phyloP scores from a whole-genome alignment of 2,113 vertebrate genomes.

The Antechinus stuartii region DNA sequence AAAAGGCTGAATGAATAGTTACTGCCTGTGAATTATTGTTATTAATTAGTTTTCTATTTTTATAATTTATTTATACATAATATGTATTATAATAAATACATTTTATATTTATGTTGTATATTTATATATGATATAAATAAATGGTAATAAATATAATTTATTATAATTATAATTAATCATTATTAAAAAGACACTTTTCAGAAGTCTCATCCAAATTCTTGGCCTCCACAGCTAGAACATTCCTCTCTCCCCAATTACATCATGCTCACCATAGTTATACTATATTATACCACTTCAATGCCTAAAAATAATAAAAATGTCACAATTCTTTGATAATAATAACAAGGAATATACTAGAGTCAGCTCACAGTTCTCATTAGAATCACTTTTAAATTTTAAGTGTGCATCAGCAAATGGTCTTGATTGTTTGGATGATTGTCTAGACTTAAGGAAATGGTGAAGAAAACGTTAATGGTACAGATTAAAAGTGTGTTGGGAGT shows the following conservation, averaged over 20 bases:
- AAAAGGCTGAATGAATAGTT: neutral
- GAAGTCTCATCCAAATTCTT: neutral
- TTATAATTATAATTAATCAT: no score
- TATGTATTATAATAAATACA: no score
- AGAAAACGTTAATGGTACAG: neutral
- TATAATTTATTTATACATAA: no score
- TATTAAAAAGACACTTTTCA: neutral
- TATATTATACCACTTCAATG: neutral
- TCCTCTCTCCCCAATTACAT: no score
- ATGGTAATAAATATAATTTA: no score
- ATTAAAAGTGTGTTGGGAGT: neutral
- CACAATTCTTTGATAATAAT: neutral
- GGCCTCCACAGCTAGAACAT: neutral
- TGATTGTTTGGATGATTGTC: neutral
- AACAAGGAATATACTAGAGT: neutral
- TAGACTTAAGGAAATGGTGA: neutral
- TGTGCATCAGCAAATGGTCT: neutral
- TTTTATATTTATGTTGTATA: no score
- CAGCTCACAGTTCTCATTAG: neutral
- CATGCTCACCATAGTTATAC: neutral
- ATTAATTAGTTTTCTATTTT: no score
- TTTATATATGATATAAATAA: no score
- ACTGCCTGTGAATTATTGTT: neutral
- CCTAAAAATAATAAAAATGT: neutral
- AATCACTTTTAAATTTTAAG: neutral